Conservation (phyloP, 1,140 invertebrate species). For the Drosophila elegans region DNA sequence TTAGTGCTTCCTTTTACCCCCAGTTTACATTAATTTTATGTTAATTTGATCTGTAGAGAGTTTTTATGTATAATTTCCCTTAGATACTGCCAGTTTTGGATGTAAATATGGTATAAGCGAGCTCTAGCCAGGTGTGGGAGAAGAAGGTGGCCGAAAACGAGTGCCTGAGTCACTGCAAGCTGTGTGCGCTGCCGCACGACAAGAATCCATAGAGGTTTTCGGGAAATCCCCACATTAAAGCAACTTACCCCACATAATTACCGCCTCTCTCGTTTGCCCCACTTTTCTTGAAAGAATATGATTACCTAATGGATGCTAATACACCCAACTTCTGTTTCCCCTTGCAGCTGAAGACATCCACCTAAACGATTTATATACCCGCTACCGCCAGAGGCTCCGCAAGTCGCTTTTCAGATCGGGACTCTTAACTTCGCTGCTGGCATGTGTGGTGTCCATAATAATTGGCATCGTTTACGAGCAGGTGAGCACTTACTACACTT, state of each 20-base stretch:
- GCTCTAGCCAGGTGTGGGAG: no score
- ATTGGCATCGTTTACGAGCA: constrained; percentile 73
- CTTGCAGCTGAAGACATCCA: constrained; percentile 82
- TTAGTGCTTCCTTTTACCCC: no score
- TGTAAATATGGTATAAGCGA: no score
- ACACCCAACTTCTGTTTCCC: not conserved
- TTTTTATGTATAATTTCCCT: no score
- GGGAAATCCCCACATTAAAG: no score
- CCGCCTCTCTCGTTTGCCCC: not conserved
- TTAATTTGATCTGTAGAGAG: no score
- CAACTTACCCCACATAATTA: not conserved
- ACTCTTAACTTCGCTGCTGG: constrained; percentile 74
- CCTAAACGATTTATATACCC: constrained; percentile 83
- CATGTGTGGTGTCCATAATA: constrained; percentile 83
- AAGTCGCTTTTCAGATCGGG: constrained; percentile 84
- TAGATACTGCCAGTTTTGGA: no score
- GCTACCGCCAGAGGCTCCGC: constrained; percentile 83
- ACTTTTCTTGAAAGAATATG: not conserved
- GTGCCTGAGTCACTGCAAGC: no score
- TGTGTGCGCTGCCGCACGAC: no score
- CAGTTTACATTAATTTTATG: no score
- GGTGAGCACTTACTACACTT: constrained; percentile 51
- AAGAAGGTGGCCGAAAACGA: no score
- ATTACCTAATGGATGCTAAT: constrained; percentile 9
- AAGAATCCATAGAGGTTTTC: no score